Conservation (phyloP, 2,113 vertebrate species). For the Excalfactoria chinensis region DNA sequence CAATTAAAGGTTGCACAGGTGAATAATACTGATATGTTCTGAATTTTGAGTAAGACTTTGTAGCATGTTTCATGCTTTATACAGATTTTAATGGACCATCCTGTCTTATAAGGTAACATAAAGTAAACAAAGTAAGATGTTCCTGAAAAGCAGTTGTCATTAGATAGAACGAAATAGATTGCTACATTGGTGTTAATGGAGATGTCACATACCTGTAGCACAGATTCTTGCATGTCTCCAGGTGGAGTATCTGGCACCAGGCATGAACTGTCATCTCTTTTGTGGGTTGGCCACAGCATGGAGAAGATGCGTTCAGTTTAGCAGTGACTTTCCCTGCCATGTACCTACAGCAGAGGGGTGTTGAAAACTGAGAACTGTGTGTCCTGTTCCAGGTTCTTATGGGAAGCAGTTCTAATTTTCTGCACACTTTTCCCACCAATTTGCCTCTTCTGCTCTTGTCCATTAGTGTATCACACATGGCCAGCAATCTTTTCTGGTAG, state of each 20-base stretch:
- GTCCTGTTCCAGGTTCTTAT: neutral
- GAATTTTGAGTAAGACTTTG: neutral
- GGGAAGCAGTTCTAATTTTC: neutral
- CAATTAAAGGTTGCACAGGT: neutral
- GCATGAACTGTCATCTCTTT: neutral
- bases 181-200: neutral
- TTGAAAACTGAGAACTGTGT: neutral
- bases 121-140: neutral
- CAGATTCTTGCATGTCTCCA: neutral
- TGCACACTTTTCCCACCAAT: neutral
- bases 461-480: neutral
- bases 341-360: conserved; percentile 39
- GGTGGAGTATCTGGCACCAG: neutral
- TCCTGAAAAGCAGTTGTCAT: neutral
- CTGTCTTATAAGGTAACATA: neutral
- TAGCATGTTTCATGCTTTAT: neutral
- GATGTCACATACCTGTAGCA: neutral
- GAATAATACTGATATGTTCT: neutral
- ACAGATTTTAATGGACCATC: neutral
- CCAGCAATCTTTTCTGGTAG: neutral
- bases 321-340: neutral
- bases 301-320: neutral
- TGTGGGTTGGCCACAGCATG: neutral
- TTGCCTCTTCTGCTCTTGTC: neutral
- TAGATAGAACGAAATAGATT: neutral